Evolutionary conservation across 2,113 vertebrate genomes (phyloP), one percentile per base, ranked within the genome.

Genomic region (Anolis carolinensis): DNA sequence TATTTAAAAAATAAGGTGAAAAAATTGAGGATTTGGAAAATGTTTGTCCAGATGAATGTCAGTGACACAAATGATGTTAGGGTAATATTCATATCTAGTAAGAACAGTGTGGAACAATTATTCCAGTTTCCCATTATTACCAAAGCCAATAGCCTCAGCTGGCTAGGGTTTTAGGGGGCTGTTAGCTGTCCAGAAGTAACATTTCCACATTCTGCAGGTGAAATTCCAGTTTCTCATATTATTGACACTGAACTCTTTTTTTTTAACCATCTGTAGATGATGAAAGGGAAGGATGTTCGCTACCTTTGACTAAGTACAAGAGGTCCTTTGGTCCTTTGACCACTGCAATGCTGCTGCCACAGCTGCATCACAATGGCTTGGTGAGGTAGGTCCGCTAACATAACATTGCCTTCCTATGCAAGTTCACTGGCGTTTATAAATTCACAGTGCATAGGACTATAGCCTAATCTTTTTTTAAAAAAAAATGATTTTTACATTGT

Each of bases 321-420:
- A 68, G 1, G 75, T 86, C 0, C 75, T 0, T 0, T 78, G 36
- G 0, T 16, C 14, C 14, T 34, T 0, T 25, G 18, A 30, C 70
- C 5, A 0, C 72, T 50, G 70, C 71, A 59, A 62, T 27, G 39
- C 5, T 65, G 89, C 76, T 62, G 71, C 0, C 0, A 23, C 83
- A 0, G 10, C 68, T 11, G 23, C 82, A 68, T 81, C 27, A 1
- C 7, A 0, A 7, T 81, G 14, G 74, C 83, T 18, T 71, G 13
- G 79, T 18, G 82, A 94, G 93, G 95, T 95, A 93, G 91, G 95
- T 67, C 62, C 20, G 9, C 16, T 7, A 27, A 11, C 34, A 55
- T 7, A 52, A 20, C 10, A 2, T 6, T 13, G n/a, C 39, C 18
- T 23, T 79, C 8, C 52, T 63, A 10, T 63, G 59, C 55, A 14